phyloP scores from a whole-genome alignment of 2,888 invertebrate species.

The Drosophila cyrtoloma region DNA sequence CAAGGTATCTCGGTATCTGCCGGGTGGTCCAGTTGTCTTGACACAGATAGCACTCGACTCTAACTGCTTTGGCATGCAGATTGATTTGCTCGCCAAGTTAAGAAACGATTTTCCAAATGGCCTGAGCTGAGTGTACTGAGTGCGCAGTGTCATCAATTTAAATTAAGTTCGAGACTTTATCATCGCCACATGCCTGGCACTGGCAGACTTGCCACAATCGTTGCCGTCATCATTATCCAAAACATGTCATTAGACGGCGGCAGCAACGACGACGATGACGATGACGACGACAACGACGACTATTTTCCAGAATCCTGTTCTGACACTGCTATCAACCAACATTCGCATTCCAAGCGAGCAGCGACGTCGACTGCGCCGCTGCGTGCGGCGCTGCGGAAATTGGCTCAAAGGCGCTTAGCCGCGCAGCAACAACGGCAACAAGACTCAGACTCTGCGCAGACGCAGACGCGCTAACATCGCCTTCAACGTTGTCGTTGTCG shows the following conservation, averaged over 20 bases:
- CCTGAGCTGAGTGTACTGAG: slow-evolving; percentile 56
- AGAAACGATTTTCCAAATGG: slow-evolving; percentile 74
- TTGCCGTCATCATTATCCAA: slow-evolving; percentile 83
- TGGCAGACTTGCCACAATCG: slow-evolving; percentile 46
- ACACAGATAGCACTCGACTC: slow-evolving; percentile 48
- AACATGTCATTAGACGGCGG: slow-evolving; percentile 83
- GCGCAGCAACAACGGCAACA: slow-evolving; percentile 33
- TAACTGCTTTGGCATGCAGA: slow-evolving; percentile 75
- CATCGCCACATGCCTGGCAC: slow-evolving; percentile 61
- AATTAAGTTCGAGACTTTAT: slow-evolving; percentile 79
- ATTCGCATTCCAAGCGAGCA: slow-evolving; percentile 58
- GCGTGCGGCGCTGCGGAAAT: slow-evolving; percentile 70
- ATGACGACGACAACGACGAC: slow-evolving; percentile 26
- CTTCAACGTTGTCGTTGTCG: slow-evolving; percentile 46
- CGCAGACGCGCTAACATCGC: slow-evolving; percentile 81
- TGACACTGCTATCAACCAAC: slow-evolving; percentile 74
- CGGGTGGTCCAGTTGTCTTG: slow-evolving; percentile 65
- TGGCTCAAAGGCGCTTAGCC: slow-evolving; percentile 61
- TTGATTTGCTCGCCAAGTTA: slow-evolving; percentile 73
- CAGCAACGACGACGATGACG: slow-evolving; percentile 15
- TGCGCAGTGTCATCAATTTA: slow-evolving; percentile 80
- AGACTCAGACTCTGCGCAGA: slow-evolving; percentile 71
- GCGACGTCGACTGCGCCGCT: slow-evolving; percentile 23
- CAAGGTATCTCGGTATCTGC: slow-evolving; percentile 4
- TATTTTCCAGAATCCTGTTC: slow-evolving; percentile 76